Percentiles rank a stretch among this genome's conserved stretches.
Conservation (phyloP, 2,888 invertebrate genomes). For the Cryptocephalus primarius region DNA sequence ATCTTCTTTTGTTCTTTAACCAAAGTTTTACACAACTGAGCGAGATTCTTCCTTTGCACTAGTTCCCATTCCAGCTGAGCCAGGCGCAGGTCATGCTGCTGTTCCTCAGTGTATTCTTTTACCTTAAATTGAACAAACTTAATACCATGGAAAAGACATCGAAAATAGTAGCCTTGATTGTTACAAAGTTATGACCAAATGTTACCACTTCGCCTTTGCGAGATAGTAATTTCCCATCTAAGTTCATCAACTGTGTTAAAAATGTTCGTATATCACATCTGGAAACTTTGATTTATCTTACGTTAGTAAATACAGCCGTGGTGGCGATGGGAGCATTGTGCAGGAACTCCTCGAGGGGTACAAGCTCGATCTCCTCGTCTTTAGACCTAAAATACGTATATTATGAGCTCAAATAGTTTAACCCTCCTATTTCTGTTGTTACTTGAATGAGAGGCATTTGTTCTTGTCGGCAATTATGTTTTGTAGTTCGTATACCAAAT, state of each 20-base stretch:
- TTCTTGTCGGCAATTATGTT: constrained; percentile 92
- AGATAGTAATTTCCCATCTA: too few relatives aligned
- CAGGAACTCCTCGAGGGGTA: constrained; percentile 75
- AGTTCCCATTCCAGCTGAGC: constrained; percentile 88
- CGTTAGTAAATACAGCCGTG: constrained; percentile 25
- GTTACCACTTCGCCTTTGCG: too few relatives aligned
- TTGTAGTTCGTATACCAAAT: constrained; percentile 86
- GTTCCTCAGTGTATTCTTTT: constrained; percentile 28
- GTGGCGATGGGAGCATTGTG: constrained; percentile 59
- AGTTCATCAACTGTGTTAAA: not conserved
- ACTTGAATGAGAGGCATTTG: constrained; percentile 89
- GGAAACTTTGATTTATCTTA: constrained; percentile 9
- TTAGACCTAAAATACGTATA: constrained; percentile 52
- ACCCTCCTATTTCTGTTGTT: constrained; percentile 21
- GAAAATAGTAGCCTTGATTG: too few relatives aligned
- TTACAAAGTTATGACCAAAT: too few relatives aligned
- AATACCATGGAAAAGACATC: not conserved
- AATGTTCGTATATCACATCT: not conserved
- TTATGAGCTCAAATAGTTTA: not conserved
- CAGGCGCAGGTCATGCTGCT: constrained; percentile 71
- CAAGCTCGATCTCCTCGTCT: constrained; percentile 85
- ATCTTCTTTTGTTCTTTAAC: constrained; percentile 68
- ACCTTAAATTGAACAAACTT: constrained; percentile 14
- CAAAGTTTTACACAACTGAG: constrained; percentile 63
- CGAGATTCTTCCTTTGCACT: constrained; percentile 72